A percentile compares a stretch with the other conserved stretches of the same genome.
These are phyloP conservation scores for Bujurquina vittata DNA, from an alignment of 2,113 vertebrate genomes.

Conservation along the genomic window DNA sequence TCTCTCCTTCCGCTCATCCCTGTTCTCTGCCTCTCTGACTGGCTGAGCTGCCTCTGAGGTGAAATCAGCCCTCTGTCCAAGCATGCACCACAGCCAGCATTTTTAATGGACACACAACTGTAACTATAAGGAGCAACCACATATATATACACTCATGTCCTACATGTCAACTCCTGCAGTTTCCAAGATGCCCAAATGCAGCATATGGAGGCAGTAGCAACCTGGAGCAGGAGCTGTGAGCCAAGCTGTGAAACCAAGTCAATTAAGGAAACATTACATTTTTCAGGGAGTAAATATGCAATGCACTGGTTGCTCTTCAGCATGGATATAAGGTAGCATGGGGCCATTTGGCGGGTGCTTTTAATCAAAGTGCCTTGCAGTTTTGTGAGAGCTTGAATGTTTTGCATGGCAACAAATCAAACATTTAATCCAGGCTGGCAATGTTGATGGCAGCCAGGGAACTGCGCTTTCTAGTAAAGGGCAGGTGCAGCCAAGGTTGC, in stretches of 20 bases:
- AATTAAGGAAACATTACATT: constrained; percentile 44
- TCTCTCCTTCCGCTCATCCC: neutral
- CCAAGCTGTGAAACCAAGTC: constrained; percentile 47
- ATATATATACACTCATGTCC: neutral
- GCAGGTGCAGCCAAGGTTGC: neutral
- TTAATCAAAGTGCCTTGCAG: constrained; percentile 25
- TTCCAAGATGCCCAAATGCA: neutral
- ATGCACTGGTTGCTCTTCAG: neutral
- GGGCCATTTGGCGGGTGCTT: constrained; percentile 37
- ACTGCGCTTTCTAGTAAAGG: constrained; percentile 2
- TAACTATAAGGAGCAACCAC: neutral
- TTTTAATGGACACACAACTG: neutral
- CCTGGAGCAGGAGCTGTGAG: constrained; percentile 28
- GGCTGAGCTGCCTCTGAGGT: constrained; percentile 29
- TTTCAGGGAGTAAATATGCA: constrained; percentile 43
- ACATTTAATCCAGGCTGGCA: constrained; percentile 39
- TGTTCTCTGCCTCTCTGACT: constrained; percentile 31
- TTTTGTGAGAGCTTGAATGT: constrained; percentile 16
- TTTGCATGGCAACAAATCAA: constrained; percentile 20
- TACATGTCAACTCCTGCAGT: neutral
- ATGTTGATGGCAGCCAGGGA: neutral
- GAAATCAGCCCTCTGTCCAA: constrained; percentile 5
- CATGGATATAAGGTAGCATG: neutral
- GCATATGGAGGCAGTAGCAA: constrained; percentile 16
- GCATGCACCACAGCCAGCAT: neutral